These are phyloP conservation scores for Chrysolina haemoptera DNA, from an alignment of 2,888 invertebrate species.

Conservation along the genomic window DNA sequence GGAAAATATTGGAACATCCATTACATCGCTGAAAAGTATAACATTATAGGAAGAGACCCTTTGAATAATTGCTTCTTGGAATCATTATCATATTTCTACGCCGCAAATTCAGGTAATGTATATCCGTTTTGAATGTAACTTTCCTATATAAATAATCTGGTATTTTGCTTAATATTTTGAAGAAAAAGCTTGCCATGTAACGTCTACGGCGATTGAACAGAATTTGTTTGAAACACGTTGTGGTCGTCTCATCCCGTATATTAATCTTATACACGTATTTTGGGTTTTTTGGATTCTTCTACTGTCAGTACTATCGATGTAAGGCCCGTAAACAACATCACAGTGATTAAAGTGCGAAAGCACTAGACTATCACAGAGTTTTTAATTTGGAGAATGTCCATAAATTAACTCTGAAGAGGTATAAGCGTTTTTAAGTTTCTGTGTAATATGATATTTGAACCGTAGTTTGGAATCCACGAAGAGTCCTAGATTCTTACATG, in stretches of 20 bases:
- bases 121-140: too few relatives aligned
- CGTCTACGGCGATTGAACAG: too few relatives aligned
- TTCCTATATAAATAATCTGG: too few relatives aligned
- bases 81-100: too few relatives aligned
- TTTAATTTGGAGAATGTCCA: slow-evolving; percentile 8
- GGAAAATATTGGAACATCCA: background rate
- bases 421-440: slow-evolving; percentile 9
- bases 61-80: too few relatives aligned
- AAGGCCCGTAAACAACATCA: background rate
- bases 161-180: too few relatives aligned
- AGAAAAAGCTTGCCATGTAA: too few relatives aligned
- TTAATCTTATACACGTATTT: background rate
- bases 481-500: background rate
- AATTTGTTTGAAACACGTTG: slow-evolving; percentile 10
- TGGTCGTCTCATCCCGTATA: slow-evolving; percentile 11
- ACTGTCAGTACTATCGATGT: too few relatives aligned
- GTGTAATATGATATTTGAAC: background rate
- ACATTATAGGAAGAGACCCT: too few relatives aligned
- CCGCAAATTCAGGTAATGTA: too few relatives aligned
- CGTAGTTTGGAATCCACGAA: slow-evolving; percentile 4
- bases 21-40: too few relatives aligned
- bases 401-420: background rate
- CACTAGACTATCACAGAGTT: slow-evolving; percentile 9
- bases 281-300: background rate
- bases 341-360: slow-evolving; percentile 12